These are phyloP conservation scores for Neoascia interrupta DNA, from an alignment of 2,888 invertebrate species.

Conservation along the genomic window DNA sequence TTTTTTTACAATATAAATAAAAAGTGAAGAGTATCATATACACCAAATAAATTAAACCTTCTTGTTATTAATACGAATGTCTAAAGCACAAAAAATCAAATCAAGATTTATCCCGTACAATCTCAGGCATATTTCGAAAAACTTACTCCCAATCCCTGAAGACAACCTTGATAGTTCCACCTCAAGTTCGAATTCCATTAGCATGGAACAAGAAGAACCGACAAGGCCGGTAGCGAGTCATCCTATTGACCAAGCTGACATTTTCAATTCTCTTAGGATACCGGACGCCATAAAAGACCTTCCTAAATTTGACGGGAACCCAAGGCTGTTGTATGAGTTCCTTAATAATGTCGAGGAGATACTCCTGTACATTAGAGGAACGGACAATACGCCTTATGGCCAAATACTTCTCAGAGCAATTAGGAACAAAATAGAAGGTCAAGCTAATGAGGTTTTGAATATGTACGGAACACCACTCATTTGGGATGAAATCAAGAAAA, in stretches of 20 bases:
- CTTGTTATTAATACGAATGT: background rate
- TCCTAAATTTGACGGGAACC: background rate
- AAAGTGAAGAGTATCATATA: too few species aligned
- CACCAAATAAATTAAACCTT: too few species aligned
- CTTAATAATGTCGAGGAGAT: slow-evolving; percentile 1
- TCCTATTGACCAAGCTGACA: background rate
- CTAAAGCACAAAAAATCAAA: background rate
- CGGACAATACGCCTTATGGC: background rate
- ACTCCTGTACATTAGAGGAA: background rate
- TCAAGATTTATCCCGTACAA: background rate
- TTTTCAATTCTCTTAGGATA: background rate
- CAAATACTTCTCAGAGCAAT: background rate
- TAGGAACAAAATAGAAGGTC: background rate
- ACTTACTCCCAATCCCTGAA: background rate
- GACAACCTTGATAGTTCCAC: slow-evolving; percentile 1
- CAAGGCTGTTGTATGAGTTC: slow-evolving; percentile 5
- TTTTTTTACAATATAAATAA: too few species aligned
- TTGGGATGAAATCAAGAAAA: slow-evolving; percentile 59
- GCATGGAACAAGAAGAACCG: background rate
- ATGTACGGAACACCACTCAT: background rate
- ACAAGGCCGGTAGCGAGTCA: background rate
- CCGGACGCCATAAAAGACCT: background rate
- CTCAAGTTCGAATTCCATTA: background rate
- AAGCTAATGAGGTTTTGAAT: background rate
- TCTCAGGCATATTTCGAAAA: background rate